Base-by-base conservation (phyloP, 2,888 invertebrate genomes). In the Tubulanus polymorphus region DNA sequence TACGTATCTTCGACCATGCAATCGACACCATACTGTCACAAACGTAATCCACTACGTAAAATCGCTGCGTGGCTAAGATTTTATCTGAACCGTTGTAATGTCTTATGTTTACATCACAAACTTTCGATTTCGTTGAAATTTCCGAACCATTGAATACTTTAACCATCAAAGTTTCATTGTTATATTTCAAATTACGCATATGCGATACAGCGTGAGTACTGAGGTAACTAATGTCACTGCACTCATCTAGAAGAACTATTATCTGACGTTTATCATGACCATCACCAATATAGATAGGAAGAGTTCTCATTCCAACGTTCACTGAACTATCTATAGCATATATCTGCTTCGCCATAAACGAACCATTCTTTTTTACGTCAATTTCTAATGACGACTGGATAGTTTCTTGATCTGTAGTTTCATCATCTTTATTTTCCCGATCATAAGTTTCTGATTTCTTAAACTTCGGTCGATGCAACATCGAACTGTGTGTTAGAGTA, bases 191-290 rank as follows among this genome's bases (percentile, higher is more conserved):
- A 8, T 41, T 41, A 5, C 32, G 48, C 3, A 15, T 25, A 27
- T 25, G 26, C 2, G 53, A 48, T 2, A 53, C 48, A 27, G 49
- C 53, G 3, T 27, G n/a, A n/a, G n/a, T 28, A 15, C 51, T 51
- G 29, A 53, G 15, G 45, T 53, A 53, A 1, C 50, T 53, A n/a
- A 18, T 53, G 2, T 48, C 25, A 27, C 53, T 53, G 2, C 50
- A 48, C 6, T 53, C 53, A 15, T 53, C 53, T 10, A 53, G 29
- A 3, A 53, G 46, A n/a, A 27, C 49, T 12, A 27, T 53, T 1
- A 50, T 29, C 15, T 41, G 18, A 20, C 30, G 30, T 12, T 23
- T 10, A 5, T 27, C n/a, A 5, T 3, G n/a, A n/a, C 45, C 45
- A 27, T 37, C 45, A 10, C 12, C n/a, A 20, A 52, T 3, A 27